phyloP scores from a whole-genome alignment of 2,113 vertebrate species.

The Dolichallabes microphthalmus region DNA sequence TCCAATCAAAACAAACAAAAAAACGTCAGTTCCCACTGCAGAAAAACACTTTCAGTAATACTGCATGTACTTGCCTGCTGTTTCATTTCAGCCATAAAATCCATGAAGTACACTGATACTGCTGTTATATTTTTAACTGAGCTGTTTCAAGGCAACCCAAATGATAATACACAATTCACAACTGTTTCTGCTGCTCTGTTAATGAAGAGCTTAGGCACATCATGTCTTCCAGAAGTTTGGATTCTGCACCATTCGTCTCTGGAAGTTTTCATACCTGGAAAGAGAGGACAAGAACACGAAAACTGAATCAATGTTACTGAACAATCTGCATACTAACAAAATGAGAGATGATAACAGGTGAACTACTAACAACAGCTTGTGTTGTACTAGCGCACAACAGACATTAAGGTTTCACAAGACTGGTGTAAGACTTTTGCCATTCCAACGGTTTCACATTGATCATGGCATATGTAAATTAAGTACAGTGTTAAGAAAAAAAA shows the following conservation, averaged over 20 bases:
- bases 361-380: too few relatives aligned
- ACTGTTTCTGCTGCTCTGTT: not conserved
- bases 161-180: not conserved
- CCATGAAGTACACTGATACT: not conserved
- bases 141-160: not conserved
- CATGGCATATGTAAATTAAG: not conserved
- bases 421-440: not conserved
- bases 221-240: slow-evolving; percentile 93
- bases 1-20: not conserved
- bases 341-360: not conserved
- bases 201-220: not conserved
- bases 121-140: not conserved
- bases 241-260: slow-evolving; percentile 90
- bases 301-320: not conserved
- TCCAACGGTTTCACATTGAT: not conserved
- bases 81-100: slow-evolving; percentile 8
- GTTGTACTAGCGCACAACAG: not conserved
- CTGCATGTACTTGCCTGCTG: not conserved
- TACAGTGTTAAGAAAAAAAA: too few relatives aligned
- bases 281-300: not conserved
- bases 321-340: not conserved
- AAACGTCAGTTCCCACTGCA: too few relatives aligned
- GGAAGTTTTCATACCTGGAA: slow-evolving; percentile 93
- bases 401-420: not conserved
- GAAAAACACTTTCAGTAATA: not conserved